Conservation (phyloP, 2,113 vertebrate genomes). For the Phyllopteryx taeniolatus region DNA sequence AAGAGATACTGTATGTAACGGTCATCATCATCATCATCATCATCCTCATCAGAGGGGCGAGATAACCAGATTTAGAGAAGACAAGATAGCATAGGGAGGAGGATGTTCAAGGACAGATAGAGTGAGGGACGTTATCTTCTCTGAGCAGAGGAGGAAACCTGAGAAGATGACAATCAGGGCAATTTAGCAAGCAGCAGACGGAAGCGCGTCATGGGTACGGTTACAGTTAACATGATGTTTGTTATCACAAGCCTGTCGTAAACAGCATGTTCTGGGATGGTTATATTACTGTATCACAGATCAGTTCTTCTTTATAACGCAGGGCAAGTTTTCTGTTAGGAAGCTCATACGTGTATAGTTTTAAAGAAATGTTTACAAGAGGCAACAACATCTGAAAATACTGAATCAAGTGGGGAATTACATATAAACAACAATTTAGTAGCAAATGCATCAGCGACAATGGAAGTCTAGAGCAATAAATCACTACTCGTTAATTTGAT, state of each 20-base stretch:
- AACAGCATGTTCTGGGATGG: conserved; percentile 50
- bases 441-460: conserved; percentile 12
- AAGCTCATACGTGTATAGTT: conserved; percentile 5
- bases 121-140: conserved; percentile 70
- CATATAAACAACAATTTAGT: conserved; percentile 13
- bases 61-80: conserved; percentile 70
- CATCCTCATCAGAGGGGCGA: conserved; percentile 61
- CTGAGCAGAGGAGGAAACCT: conserved; percentile 73
- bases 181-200: conserved; percentile 69
- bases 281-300: conserved; percentile 24
- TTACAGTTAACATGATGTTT: conserved; percentile 50
- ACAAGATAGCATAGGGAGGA: conserved; percentile 56
- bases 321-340: conserved; percentile 5
- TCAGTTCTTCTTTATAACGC: conserved; percentile 22
- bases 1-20: conserved; percentile 57
- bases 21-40: conserved; percentile 69
- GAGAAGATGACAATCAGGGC: conserved; percentile 73
- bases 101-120: conserved; percentile 69
- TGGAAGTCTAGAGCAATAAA: conserved; percentile 35
- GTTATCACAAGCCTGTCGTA: conserved; percentile 47
- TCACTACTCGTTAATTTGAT: conserved; percentile 32
- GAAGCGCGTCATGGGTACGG: conserved; percentile 54
- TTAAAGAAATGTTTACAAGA: conserved; percentile 4
- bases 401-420: conserved; percentile 14
- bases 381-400: conserved; percentile 2